Conservation (phyloP, 2,888 invertebrate genomes). For the Leucoma salicis region DNA sequence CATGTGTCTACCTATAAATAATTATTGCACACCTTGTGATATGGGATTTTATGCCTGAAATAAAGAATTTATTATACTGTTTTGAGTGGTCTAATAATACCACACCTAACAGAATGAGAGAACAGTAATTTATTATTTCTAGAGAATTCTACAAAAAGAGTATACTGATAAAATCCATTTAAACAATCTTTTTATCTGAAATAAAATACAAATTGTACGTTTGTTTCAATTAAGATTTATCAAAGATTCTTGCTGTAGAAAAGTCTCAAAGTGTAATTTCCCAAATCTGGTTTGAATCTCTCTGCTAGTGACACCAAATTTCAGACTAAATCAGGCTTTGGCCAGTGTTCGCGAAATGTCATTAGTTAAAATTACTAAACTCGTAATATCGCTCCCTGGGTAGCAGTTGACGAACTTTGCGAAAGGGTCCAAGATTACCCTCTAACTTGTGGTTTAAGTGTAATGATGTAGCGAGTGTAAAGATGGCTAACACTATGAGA, state of each 20-base stretch:
- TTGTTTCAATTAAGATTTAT: conserved; percentile 1
- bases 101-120: no score
- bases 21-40: no score
- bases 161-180: background rate
- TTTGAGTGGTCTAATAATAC: no score
- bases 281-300: conserved; percentile 43
- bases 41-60: no score
- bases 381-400: conserved; percentile 70
- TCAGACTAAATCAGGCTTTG: conserved; percentile 35
- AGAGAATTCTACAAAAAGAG: no score
- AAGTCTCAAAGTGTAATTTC: conserved; percentile 38
- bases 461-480: conserved; percentile 18
- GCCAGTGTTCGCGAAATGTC: conserved; percentile 53
- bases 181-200: background rate
- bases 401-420: conserved; percentile 69
- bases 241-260: conserved; percentile 6
- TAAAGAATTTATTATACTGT: no score
- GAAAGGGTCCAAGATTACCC: conserved; percentile 54
- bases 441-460: conserved; percentile 26
- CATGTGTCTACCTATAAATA: no score
- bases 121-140: no score
- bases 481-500: no score
- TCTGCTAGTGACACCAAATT: conserved; percentile 35
- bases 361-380: conserved; percentile 77
- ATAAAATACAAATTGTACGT: background rate